phyloP scores from a whole-genome alignment of 2,888 invertebrate genomes.

The Operophtera brumata region DNA sequence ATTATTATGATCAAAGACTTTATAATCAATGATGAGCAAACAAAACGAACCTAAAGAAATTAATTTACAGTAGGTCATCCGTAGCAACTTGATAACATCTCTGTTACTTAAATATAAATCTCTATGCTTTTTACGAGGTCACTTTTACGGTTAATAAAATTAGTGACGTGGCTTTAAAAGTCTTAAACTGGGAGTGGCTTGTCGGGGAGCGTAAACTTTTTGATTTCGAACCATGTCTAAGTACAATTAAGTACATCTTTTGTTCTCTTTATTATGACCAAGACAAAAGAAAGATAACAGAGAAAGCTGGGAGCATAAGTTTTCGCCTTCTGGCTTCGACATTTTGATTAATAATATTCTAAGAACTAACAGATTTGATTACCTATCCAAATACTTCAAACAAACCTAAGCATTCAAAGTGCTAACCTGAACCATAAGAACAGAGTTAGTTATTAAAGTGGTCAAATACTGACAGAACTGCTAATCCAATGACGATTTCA shows the following conservation, averaged over 20 bases:
- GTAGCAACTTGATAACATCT: constrained; percentile 45
- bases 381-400: neutral
- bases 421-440: too few species aligned
- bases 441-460: too few species aligned
- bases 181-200: constrained; percentile 18
- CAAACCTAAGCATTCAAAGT: too few species aligned
- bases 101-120: constrained; percentile 48
- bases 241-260: constrained; percentile 14
- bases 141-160: constrained; percentile 55
- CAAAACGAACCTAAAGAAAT: neutral
- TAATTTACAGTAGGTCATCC: constrained; percentile 23
- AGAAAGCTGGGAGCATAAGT: neutral
- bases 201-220: constrained; percentile 33
- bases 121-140: constrained; percentile 47
- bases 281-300: constrained; percentile 21
- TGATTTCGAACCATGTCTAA: constrained; percentile 27
- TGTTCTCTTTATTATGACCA: constrained; percentile 18
- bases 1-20: too few species aligned
- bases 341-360: constrained; percentile 3
- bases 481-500: constrained; percentile 8
- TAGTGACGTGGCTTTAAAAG: constrained; percentile 42
- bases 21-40: too few species aligned
- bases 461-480: neutral
- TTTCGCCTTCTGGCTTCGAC: neutral
- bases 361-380: neutral